These are phyloP conservation scores for Botrylloides violaceus DNA, from an alignment of 23 tunicate species.

Conservation along the genomic window DNA sequence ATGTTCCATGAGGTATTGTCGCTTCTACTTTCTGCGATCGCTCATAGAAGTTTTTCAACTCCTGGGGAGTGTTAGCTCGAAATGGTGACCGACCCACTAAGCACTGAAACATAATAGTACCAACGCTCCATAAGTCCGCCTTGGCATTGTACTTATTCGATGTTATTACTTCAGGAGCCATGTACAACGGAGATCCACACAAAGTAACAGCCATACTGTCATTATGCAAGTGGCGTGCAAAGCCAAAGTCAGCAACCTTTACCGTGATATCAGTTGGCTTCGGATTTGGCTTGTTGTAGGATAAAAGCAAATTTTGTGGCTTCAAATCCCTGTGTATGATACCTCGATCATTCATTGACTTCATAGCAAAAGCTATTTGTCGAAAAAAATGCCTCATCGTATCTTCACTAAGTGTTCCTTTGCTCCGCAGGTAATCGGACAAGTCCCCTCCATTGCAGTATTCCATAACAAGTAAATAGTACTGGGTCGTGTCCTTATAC, in stretches of 20 bases:
- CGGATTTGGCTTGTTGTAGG: constrained; percentile 53
- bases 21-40: constrained; percentile 38
- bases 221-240: constrained; percentile 82
- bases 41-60: constrained; percentile 59
- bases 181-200: constrained; percentile 99
- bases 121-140: constrained; percentile 98
- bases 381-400: constrained; percentile 71
- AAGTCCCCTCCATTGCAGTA: constrained; percentile 97
- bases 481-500: constrained; percentile 1
- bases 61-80: constrained; percentile 76
- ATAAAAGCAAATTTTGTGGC: constrained; percentile 85
- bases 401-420: constrained; percentile 87
- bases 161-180: constrained; percentile 98
- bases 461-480: constrained; percentile 29
- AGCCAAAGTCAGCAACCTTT: constrained; percentile 99
- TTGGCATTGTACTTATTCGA: constrained; percentile 86
- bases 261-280: constrained; percentile 64
- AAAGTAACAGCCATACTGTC: constrained; percentile 89
- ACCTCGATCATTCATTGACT: constrained; percentile 62
- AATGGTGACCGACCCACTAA: constrained; percentile 83
- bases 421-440: constrained; percentile 86
- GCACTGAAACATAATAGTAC: constrained; percentile 91
- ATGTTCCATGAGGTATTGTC: constrained; percentile 69
- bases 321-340: constrained; percentile 96
- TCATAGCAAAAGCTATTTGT: constrained; percentile 89